Base-by-base conservation (phyloP, 2,113 vertebrate species). In the Neotragus moschatus region DNA sequence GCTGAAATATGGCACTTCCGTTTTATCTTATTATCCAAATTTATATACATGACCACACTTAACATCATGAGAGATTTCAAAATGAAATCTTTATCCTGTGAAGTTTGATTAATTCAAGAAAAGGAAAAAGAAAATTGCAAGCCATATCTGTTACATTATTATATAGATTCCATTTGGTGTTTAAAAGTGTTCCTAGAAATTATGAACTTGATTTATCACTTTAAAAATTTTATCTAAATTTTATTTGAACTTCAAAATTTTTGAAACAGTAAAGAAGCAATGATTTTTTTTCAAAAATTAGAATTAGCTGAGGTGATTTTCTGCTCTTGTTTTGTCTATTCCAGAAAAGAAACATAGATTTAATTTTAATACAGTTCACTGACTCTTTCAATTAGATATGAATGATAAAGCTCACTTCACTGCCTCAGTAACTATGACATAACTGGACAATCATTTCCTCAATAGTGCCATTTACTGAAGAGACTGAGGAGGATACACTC, bases 281-380 rank as follows among this genome's bases (percentile, higher is more conserved):
- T 17, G 91, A 92, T 84, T 84, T 58, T 4, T 47, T 88, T 53
- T 47, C 26, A 85, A 85, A 82, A 96, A 56, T 58, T 97, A 95
- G 96, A 98, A 91, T 4, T 86, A 47, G 4, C 55, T 43, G 33
- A 97, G 92, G 73, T 97, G 55, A 86, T 33, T 97, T 94, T 92
- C 70, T 97, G 84, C 45, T 98, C 91, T 56, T 97, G 90, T 80
- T 96, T 91, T 53, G 58, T 53, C 75, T 88, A 98, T 25, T 82
- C 39, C 91, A 97, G 66, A 96, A 95, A 97, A 97, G 96, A 97
- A 97, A 98, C 94, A 58, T 97, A 96, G 84, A 97, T 98, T 98
- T 98, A 98, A 98, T 98, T 93, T 97, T 95, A 95, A 85, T 95
- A 75, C 39, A 98, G 96, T 95, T 98, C 98, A 98, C 61, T 98